Evolutionary conservation across 2,888 invertebrate genomes (phyloP).

Genomic region (Drosophila mimetica): DNA sequence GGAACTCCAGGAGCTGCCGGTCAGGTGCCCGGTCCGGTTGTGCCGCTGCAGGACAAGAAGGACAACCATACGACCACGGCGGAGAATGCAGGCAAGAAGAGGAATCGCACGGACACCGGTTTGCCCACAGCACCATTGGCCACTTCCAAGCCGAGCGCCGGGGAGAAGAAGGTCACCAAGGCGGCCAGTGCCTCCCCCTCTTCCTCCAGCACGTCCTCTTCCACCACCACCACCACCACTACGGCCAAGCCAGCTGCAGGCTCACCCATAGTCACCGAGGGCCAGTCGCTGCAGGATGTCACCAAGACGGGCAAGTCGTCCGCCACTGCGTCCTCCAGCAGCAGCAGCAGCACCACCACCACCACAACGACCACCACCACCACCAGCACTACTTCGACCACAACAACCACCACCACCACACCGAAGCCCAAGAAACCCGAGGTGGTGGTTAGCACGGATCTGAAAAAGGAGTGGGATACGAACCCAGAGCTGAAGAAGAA

Average conservation of each 20-base stretch:
- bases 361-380: slow-evolving; percentile 51
- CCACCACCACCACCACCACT: slow-evolving; percentile 1
- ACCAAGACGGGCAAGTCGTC: slow-evolving; percentile 56
- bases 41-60: slow-evolving; percentile 10
- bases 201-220: neutral
- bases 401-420: slow-evolving; percentile 73
- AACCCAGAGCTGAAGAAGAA: slow-evolving; percentile 15
- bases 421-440: slow-evolving; percentile 85
- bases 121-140: neutral
- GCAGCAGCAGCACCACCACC: slow-evolving; percentile 41
- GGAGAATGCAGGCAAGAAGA: slow-evolving; percentile 12
- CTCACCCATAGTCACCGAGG: slow-evolving; percentile 27
- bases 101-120: slow-evolving; percentile 47
- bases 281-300: slow-evolving; percentile 27
- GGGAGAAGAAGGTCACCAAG: neutral
- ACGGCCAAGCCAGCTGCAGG: slow-evolving; percentile 12
- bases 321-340: slow-evolving; percentile 12
- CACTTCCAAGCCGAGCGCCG: neutral
- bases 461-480: slow-evolving; percentile 46
- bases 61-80: slow-evolving; percentile 1
- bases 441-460: slow-evolving; percentile 84
- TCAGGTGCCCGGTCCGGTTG: slow-evolving; percentile 8
- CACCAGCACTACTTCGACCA: slow-evolving; percentile 67
- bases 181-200: neutral
- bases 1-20: slow-evolving; percentile 1